Conservation (phyloP, 2,888 invertebrate genomes). For the Geophilus truncorum region DNA sequence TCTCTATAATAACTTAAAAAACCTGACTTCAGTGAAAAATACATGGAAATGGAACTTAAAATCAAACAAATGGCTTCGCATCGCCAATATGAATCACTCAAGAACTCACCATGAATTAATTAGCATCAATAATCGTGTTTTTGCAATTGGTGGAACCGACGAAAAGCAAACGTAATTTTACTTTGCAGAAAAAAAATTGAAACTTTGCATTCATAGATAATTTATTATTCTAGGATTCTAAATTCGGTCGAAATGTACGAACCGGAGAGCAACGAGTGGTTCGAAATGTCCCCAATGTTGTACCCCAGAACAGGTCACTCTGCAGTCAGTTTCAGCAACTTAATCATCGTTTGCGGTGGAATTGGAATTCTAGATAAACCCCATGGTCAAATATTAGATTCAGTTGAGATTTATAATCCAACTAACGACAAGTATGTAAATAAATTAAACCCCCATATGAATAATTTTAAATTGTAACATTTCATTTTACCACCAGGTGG, state of each 20-base stretch:
- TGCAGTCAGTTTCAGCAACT: conserved; percentile 58
- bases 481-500: background rate
- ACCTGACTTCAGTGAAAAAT: background rate
- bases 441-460: too few relatives aligned
- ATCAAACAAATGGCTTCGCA: background rate
- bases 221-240: conserved; percentile 54
- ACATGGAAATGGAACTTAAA: background rate
- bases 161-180: background rate
- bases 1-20: background rate
- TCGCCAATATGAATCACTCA: background rate
- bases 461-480: background rate
- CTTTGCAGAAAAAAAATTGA: background rate
- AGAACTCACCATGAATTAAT: background rate
- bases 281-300: conserved; percentile 57
- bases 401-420: conserved; percentile 5
- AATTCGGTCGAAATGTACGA: conserved; percentile 61
- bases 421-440: background rate
- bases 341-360: conserved; percentile 50
- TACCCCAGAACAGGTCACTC: conserved; percentile 60
- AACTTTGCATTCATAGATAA: background rate
- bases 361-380: background rate
- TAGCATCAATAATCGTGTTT: background rate
- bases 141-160: conserved; percentile 5
- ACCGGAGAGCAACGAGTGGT: conserved; percentile 56
- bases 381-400: background rate